Evolutionary conservation across 2,888 invertebrate species (phyloP).

Genomic region (Liposcelis brunnea): DNA sequence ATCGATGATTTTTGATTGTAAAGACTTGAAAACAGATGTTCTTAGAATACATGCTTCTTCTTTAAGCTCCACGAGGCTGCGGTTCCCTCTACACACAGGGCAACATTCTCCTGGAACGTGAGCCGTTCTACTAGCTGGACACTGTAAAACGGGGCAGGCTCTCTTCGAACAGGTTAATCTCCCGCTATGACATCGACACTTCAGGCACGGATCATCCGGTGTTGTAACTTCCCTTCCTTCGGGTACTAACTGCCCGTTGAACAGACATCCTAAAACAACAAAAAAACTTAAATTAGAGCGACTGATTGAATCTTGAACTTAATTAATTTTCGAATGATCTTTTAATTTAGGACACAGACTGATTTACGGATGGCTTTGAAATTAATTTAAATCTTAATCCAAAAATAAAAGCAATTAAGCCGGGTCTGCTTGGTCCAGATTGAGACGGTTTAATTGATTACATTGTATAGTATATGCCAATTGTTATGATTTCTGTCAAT

Average conservation of each 20-base stretch:
- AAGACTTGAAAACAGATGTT: conserved; percentile 9
- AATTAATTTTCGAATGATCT: too few relatives aligned
- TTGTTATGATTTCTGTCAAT: too few relatives aligned
- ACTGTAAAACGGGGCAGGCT: conserved; percentile 79
- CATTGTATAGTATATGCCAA: too few relatives aligned
- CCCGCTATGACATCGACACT: conserved; percentile 55
- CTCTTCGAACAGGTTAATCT: conserved; percentile 62
- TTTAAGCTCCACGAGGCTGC: conserved; percentile 22
- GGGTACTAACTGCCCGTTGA: conserved; percentile 66
- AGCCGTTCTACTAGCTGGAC: conserved; percentile 48
- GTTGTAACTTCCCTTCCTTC: conserved; percentile 61
- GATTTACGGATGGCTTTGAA: conserved; percentile 1
- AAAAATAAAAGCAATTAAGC: not conserved
- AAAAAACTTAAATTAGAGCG: too few relatives aligned
- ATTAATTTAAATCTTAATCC: not conserved
- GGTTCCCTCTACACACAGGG: conserved; percentile 35
- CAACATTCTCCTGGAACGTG: conserved; percentile 70
- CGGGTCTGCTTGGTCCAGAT: too few relatives aligned
- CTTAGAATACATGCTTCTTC: not conserved
- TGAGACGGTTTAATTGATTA: too few relatives aligned
- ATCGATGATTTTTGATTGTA: conserved; percentile 27
- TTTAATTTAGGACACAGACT: too few relatives aligned
- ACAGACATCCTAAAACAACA: conserved; percentile 51
- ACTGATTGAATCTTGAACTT: not conserved
- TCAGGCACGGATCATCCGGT: conserved; percentile 71